These are phyloP conservation scores for Aix galericulata DNA, from an alignment of 2,113 vertebrate species.

Conservation along the genomic window DNA sequence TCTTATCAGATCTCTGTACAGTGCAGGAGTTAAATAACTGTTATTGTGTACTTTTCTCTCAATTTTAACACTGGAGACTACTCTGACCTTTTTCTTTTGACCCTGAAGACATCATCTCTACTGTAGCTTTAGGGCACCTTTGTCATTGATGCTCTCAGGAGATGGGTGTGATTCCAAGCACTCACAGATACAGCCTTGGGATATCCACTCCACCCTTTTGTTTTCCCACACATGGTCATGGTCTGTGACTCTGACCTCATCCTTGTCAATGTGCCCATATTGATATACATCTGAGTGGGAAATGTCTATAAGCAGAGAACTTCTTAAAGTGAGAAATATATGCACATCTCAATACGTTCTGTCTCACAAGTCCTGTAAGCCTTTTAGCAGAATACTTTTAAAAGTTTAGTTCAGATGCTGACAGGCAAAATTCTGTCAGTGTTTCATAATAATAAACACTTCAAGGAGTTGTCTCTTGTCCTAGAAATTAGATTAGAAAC, in stretches of 20 bases:
- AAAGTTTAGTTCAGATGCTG: background rate
- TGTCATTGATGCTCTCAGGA: background rate
- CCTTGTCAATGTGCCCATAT: background rate
- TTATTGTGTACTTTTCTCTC: background rate
- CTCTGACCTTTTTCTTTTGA: background rate
- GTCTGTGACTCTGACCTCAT: background rate
- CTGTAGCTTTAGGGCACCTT: background rate
- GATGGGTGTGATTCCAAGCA: background rate
- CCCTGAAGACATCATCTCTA: background rate
- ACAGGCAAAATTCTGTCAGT: background rate
- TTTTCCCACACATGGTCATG: background rate
- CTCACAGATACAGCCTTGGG: background rate
- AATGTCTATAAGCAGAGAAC: background rate
- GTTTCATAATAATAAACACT: background rate
- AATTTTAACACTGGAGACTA: background rate
- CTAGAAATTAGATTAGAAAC: background rate
- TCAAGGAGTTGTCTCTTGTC: background rate
- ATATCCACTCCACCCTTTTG: background rate
- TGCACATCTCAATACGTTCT: background rate
- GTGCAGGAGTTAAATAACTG: background rate
- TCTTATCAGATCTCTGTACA: background rate
- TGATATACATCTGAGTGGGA: background rate
- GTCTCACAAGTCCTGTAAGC: background rate
- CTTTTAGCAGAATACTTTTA: background rate
- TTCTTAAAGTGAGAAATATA: background rate